These are phyloP conservation scores for Lordiphosa fenestrarum DNA, from an alignment of 2,888 invertebrate species.

Conservation along the genomic window DNA sequence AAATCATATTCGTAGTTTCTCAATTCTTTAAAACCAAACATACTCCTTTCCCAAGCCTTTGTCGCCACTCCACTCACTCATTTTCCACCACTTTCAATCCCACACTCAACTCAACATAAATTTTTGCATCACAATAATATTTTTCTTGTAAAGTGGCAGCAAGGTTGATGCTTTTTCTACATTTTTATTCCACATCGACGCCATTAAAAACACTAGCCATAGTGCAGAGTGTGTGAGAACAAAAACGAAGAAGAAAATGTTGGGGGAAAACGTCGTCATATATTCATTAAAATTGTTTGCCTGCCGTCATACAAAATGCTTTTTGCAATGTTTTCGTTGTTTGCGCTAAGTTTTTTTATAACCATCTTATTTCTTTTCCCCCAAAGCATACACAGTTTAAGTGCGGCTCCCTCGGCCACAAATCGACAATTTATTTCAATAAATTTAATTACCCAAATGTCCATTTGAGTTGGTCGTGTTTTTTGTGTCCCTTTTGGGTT, in stretches of 20 bases:
- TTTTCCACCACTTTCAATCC: conserved; percentile 1
- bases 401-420: conserved; percentile 21
- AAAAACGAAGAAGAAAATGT: conserved; percentile 8
- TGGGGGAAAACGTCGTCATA: background rate
- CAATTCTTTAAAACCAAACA: too few species aligned
- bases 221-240: conserved; percentile 13
- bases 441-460: conserved; percentile 59
- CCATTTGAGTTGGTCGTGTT: conserved; percentile 25
- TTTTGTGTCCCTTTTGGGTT: conserved; percentile 10
- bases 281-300: conserved; percentile 35
- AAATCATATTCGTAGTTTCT: conserved; percentile 7
- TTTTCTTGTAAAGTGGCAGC: conserved; percentile 51
- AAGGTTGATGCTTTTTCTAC: conserved; percentile 44
- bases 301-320: conserved; percentile 27
- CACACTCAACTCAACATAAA: conserved; percentile 24
- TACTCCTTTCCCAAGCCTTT: background rate
- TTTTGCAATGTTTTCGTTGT: conserved; percentile 13
- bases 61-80: conserved; percentile 25
- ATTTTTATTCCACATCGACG: conserved; percentile 31
- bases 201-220: conserved; percentile 44
- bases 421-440: conserved; percentile 69
- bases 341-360: conserved; percentile 5
- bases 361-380: conserved; percentile 2
- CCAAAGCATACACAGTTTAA: background rate
- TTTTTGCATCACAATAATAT: conserved; percentile 42